phyloP scores from a whole-genome alignment of 2,113 vertebrate genomes.

The Zosterops lateralis region DNA sequence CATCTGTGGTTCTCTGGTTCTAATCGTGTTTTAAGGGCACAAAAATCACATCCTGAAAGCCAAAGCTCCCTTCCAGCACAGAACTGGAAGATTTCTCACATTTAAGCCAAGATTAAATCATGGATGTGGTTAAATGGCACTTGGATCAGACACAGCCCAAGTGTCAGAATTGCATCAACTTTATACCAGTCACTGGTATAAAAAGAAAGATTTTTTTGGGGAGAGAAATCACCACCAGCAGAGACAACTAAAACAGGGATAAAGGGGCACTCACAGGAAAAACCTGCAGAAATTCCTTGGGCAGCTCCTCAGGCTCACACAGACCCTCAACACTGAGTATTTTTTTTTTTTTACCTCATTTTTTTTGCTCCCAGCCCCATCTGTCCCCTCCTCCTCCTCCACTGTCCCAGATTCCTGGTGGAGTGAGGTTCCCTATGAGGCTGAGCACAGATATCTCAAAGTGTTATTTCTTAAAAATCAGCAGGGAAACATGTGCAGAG shows the following conservation, averaged over 20 bases:
- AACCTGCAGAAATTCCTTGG: background rate
- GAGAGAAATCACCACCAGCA: background rate
- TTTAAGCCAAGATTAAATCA: background rate
- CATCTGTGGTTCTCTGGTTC: background rate
- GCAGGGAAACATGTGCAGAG: background rate
- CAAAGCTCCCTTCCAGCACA: background rate
- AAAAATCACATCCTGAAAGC: background rate
- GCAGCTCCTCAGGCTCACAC: background rate
- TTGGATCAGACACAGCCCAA: background rate
- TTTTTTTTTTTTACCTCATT: background rate
- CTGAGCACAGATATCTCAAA: background rate
- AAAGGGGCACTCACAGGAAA: background rate
- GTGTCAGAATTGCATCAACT: background rate
- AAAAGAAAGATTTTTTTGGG: too few relatives aligned
- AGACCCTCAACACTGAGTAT: background rate
- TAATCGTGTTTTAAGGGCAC: background rate
- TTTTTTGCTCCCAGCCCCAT: background rate
- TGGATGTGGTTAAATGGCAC: background rate
- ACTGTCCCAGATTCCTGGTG: conserved; percentile 1
- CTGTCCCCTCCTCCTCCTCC: background rate
- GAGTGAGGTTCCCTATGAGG: background rate
- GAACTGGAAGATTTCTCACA: too few relatives aligned
- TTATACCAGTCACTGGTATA: too few relatives aligned
- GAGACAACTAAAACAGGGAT: background rate
- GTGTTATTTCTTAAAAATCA: background rate